These are phyloP conservation scores for Callipepla californica DNA, from an alignment of 2,113 vertebrate species.

Conservation along the genomic window DNA sequence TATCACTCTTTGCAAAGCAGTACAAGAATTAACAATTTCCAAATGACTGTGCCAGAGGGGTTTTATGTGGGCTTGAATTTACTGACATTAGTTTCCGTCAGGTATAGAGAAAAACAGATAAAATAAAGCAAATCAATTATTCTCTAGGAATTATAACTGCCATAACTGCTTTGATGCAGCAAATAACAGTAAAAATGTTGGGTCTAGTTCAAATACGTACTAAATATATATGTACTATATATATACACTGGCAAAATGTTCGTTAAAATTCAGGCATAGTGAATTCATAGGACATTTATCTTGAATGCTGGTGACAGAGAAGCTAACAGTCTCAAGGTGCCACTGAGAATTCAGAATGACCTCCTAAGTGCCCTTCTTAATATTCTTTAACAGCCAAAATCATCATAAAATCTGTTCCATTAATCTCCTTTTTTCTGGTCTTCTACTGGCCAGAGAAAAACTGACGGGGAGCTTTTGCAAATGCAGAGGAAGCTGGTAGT, in stretches of 20 bases:
- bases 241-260: background rate
- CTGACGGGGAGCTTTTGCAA: background rate
- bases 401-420: background rate
- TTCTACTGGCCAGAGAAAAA: background rate
- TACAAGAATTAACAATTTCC: constrained; percentile 15
- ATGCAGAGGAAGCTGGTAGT: background rate
- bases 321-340: background rate
- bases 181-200: background rate
- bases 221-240: background rate
- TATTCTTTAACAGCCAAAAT: background rate
- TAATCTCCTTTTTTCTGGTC: background rate
- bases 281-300: background rate
- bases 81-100: background rate
- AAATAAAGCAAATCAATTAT: background rate
- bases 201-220: background rate
- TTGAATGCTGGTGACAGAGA: background rate
- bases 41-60: background rate
- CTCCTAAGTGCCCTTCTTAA: background rate
- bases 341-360: background rate
- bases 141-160: background rate
- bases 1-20: background rate
- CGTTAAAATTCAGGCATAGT: background rate
- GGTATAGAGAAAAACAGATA: background rate
- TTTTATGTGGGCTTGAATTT: constrained; percentile 4
- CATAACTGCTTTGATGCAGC: background rate